Percentiles rank a stretch among this genome's conserved stretches.
phyloP scores from a whole-genome alignment of 2,888 invertebrate species.

The Furcula furcula region DNA sequence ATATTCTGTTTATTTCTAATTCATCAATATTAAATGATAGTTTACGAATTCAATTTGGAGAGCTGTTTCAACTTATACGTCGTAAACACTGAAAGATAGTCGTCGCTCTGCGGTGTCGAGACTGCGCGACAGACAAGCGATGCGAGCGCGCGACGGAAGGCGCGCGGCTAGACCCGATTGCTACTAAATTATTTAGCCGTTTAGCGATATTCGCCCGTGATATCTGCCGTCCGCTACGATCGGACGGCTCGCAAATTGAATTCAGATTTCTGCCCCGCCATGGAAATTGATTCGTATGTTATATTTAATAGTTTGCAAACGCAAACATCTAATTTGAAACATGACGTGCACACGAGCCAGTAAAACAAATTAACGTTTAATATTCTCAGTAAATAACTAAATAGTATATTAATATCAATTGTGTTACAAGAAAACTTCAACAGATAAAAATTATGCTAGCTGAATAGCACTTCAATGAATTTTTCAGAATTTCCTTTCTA shows the following conservation, averaged over 20 bases:
- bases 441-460: not conserved
- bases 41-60: not conserved
- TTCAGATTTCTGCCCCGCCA: slow-evolving; percentile 74
- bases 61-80: slow-evolving; percentile 6
- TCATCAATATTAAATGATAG: no score
- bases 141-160: slow-evolving; percentile 39
- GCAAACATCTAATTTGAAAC: slow-evolving; percentile 26
- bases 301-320: slow-evolving; percentile 66
- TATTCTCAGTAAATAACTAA: no score
- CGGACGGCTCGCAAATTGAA: slow-evolving; percentile 80
- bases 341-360: slow-evolving; percentile 2
- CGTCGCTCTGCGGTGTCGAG: slow-evolving; percentile 11
- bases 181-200: slow-evolving; percentile 80
- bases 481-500: slow-evolving; percentile 7
- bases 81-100: slow-evolving; percentile 14
- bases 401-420: no score
- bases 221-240: slow-evolving; percentile 67
- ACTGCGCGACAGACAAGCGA: slow-evolving; percentile 24
- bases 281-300: slow-evolving; percentile 77
- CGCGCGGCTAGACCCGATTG: slow-evolving; percentile 54
- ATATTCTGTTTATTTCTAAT: no score
- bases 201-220: slow-evolving; percentile 77
- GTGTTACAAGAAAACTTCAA: not conserved
- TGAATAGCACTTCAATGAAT: slow-evolving; percentile 2
- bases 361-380: no score